These are phyloP conservation scores for Muraenolepis orangiensis DNA, from an alignment of 2,797 vertebrate genomes.

Conservation along the genomic window DNA sequence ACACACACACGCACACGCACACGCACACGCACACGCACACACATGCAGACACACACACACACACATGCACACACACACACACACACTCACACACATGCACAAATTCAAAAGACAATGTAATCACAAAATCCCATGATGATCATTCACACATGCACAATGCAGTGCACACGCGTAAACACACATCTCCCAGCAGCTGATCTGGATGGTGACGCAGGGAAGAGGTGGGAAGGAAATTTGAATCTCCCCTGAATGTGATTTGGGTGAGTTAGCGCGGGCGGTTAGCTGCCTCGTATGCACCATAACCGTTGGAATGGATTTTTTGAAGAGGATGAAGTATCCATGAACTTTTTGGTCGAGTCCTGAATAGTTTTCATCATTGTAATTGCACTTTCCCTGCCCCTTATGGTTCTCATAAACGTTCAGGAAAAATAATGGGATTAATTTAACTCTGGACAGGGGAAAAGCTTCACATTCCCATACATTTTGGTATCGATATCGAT, in stretches of 20 bases:
- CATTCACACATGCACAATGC: too few relatives aligned
- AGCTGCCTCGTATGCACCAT: neutral
- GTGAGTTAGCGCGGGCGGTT: constrained; percentile 1
- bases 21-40: too few relatives aligned
- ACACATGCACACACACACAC: neutral
- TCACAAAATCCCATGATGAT: too few relatives aligned
- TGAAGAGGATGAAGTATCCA: neutral
- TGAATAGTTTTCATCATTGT: neutral
- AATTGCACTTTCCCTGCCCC: neutral
- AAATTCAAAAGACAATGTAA: too few relatives aligned
- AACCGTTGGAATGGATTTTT: neutral
- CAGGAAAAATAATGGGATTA: neutral
- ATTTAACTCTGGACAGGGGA: neutral
- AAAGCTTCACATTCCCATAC: neutral
- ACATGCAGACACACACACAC: too few relatives aligned
- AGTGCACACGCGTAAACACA: neutral
- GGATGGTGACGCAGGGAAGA: neutral
- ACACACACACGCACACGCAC: too few relatives aligned
- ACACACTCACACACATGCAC: too few relatives aligned
- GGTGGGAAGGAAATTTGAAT: constrained; percentile 1
- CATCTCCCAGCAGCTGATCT: neutral
- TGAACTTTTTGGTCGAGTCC: neutral
- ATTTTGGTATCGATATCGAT: too few relatives aligned
- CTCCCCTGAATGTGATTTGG: constrained; percentile 1
- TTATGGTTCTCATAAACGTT: neutral